Conservation (phyloP, 2,888 invertebrate species). For the Phortica magna region DNA sequence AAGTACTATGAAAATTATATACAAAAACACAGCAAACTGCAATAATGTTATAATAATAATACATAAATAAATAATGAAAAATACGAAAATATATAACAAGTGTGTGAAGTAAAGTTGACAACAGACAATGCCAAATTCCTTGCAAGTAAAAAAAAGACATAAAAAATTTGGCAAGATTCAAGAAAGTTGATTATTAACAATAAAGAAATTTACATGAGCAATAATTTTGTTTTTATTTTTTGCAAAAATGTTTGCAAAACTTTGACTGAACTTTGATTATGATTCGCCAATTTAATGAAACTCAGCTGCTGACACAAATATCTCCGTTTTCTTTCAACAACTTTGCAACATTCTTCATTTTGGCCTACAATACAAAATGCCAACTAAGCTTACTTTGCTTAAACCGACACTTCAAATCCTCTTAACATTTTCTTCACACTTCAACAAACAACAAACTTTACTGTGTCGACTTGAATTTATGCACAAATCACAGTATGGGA, state of each 20-base stretch:
- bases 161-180: background rate
- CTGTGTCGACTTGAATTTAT: background rate
- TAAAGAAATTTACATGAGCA: background rate
- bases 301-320: background rate
- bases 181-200: background rate
- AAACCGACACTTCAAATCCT: conserved; percentile 53
- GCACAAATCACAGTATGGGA: background rate
- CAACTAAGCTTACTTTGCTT: conserved; percentile 66
- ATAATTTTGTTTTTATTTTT: background rate
- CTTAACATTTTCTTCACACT: background rate
- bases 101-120: background rate
- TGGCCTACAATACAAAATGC: conserved; percentile 46
- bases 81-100: background rate
- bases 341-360: too few species aligned
- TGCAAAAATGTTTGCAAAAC: conserved; percentile 43
- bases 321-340: too few species aligned
- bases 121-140: background rate
- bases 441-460: background rate
- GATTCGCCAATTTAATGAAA: background rate
- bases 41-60: background rate
- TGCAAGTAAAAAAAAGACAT: too few species aligned
- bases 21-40: background rate
- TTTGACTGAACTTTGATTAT: conserved; percentile 56
- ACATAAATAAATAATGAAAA: background rate
- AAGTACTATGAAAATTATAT: background rate